Evolutionary conservation across 2,113 vertebrate species (phyloP), one percentile per base, ranked within the genome.

Genomic region (Parus major): DNA sequence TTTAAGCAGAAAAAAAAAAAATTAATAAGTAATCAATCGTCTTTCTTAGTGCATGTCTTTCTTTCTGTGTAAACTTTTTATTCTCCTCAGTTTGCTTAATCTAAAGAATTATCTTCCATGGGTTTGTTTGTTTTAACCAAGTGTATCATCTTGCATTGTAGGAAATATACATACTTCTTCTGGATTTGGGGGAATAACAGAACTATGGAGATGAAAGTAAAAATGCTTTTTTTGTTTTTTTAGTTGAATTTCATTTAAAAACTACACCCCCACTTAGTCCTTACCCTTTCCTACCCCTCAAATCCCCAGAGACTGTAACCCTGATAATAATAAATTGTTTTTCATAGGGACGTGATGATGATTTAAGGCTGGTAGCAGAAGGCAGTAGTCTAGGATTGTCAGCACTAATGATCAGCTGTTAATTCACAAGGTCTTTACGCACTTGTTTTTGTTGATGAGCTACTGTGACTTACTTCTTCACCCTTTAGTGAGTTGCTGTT

Each of bases 231-330:
- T 12, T 39, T 39, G 36, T 28, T 47, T 49, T 57, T 77, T 23
- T 2, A n/a, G 13, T 33, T 68, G 8, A 56, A 69, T 77, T 78
- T 86, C 6, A 25, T 39, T 91, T 15, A 13, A 42, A 53, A 56
- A 15, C 7, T 33, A 12, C 15, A 64, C 18, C 7, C 9, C 3
- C 4, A 55, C 25, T 36, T 44, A 5, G 5, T 35, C 25, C 16
- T 50, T 1, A 0, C 5, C 7, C 12, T 39, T 39, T 39, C 8
- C 5, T 8, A 4, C 5, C 6, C 6, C 11, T 47, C 15, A 4
- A 8, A 7, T 49, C 15, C 8, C 21, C 16, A n/a, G 35, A 23
- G 31, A 49, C 42, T 56, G 35, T 42, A 68, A 29, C 4, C 4
- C 15, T 56, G 17, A 44, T 91, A 57, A 42, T 83, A 90, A 57